phyloP scores from a whole-genome alignment of 30 jellyfish, hydroid and myxozoan genomes.

The Turritopsis dohrnii region DNA sequence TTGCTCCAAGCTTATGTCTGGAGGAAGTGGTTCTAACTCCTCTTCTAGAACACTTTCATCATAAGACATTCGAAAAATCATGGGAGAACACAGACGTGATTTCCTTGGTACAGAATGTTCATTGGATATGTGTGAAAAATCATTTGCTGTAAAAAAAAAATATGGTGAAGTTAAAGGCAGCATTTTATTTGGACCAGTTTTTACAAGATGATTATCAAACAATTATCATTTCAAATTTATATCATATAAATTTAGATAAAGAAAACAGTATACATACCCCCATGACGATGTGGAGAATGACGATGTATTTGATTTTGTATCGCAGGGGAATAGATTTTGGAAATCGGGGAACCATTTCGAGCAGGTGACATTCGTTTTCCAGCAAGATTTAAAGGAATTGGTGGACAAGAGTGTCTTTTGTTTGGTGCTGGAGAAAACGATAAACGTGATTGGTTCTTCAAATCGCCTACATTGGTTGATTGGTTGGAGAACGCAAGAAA shows the following conservation, averaged over 20 bases:
- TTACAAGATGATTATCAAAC: too few relatives aligned
- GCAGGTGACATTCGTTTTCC: slow-evolving; percentile 9
- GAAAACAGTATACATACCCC: background rate
- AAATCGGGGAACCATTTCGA: slow-evolving; percentile 11
- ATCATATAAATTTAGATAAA: too few relatives aligned
- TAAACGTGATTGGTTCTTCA: background rate
- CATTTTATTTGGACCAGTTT: too few relatives aligned
- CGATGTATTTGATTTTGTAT: slow-evolving; percentile 8
- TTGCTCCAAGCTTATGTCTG: slow-evolving; percentile 64
- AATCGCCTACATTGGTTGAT: slow-evolving; percentile 4
- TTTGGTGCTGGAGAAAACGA: slow-evolving; percentile 34
- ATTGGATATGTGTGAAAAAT: background rate
- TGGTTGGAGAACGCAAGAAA: slow-evolving; percentile 21
- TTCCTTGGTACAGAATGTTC: slow-evolving; percentile 9
- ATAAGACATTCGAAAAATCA: slow-evolving; percentile 63
- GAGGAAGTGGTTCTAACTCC: slow-evolving; percentile 97
- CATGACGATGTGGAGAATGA: background rate
- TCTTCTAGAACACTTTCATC: slow-evolving; percentile 65
- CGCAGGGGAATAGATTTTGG: slow-evolving; percentile 19
- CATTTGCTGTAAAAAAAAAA: background rate
- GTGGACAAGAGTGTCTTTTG: slow-evolving; percentile 42
- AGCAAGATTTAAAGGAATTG: slow-evolving; percentile 26
- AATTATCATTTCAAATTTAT: too few relatives aligned
- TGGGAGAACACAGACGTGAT: slow-evolving; percentile 49
- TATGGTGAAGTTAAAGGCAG: too few relatives aligned